phyloP scores from a whole-genome alignment of 1,140 invertebrate species.

The Ips typographus region DNA sequence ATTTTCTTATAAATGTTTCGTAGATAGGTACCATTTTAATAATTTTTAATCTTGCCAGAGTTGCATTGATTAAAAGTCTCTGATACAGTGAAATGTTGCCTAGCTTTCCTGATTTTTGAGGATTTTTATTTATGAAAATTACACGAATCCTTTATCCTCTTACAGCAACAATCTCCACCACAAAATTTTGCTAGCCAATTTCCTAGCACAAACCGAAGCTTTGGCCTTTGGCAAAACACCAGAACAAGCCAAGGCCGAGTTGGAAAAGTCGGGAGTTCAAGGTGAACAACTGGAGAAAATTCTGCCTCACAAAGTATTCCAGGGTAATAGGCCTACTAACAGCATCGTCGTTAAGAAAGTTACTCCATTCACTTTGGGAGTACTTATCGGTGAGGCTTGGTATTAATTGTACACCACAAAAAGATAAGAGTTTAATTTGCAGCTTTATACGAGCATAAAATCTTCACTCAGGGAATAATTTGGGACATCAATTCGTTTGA shows the following conservation, averaged over 20 bases:
- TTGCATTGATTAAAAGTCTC: no score
- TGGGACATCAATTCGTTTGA: conserved; percentile 99
- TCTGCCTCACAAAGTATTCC: conserved; percentile 95
- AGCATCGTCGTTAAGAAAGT: conserved; percentile 94
- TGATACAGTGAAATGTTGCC: no score
- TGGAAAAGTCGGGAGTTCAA: conserved; percentile 70
- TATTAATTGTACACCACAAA: not conserved
- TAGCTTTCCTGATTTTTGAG: no score
- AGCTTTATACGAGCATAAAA: conserved; percentile 98
- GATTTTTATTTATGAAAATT: no score
- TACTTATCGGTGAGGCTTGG: conserved; percentile 80
- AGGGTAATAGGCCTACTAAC: conserved; percentile 96
- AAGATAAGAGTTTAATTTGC: conserved; percentile 51
- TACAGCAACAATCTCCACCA: conserved; percentile 67
- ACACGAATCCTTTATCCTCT: not conserved
- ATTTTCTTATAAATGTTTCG: no score
- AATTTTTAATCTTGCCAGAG: no score
- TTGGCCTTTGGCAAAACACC: conserved; percentile 88
- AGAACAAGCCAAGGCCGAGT: conserved; percentile 75
- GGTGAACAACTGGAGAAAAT: conserved; percentile 75
- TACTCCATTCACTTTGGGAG: conserved; percentile 92
- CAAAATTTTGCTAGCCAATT: conserved; percentile 94
- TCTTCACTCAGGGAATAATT: conserved; percentile 96
- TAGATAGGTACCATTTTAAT: no score
- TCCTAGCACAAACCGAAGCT: conserved; percentile 98